These are phyloP conservation scores for Lepus timidus DNA, from an alignment of 2,113 vertebrate species.

Conservation along the genomic window DNA sequence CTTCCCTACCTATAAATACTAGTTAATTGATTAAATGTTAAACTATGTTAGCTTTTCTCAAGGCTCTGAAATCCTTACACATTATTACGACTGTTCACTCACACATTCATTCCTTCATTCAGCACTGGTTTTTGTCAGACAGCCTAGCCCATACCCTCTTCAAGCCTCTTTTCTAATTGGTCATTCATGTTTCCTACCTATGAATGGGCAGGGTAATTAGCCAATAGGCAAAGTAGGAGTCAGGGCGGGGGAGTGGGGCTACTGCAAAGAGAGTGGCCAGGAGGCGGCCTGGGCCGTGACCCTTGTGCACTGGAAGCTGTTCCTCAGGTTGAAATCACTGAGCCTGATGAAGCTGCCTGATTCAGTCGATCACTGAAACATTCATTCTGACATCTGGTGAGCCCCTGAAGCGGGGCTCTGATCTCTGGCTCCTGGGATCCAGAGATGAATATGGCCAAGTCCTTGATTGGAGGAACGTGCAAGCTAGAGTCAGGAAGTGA, in stretches of 20 bases:
- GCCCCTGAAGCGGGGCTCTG: background rate
- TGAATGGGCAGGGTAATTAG: background rate
- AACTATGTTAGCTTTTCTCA: background rate
- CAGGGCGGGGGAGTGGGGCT: background rate
- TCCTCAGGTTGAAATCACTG: background rate
- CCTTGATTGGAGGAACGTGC: background rate
- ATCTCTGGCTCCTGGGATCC: background rate
- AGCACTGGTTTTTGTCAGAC: background rate
- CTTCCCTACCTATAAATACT: background rate
- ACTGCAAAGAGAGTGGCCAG: background rate
- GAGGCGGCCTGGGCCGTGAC: background rate
- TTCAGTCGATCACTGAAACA: slow-evolving; percentile 11
- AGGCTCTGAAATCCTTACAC: background rate
- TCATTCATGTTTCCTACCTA: background rate
- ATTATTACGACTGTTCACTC: background rate
- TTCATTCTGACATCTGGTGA: background rate
- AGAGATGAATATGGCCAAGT: background rate
- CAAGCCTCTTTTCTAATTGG: background rate
- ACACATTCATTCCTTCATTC: background rate
- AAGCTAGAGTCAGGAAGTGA: background rate
- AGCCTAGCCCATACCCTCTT: background rate
- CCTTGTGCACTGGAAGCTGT: background rate
- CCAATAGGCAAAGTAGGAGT: background rate
- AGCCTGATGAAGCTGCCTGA: background rate
- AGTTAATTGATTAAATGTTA: slow-evolving; percentile 4